Conservation (phyloP, 2,113 vertebrate genomes). For the Heterochromis multidens region DNA sequence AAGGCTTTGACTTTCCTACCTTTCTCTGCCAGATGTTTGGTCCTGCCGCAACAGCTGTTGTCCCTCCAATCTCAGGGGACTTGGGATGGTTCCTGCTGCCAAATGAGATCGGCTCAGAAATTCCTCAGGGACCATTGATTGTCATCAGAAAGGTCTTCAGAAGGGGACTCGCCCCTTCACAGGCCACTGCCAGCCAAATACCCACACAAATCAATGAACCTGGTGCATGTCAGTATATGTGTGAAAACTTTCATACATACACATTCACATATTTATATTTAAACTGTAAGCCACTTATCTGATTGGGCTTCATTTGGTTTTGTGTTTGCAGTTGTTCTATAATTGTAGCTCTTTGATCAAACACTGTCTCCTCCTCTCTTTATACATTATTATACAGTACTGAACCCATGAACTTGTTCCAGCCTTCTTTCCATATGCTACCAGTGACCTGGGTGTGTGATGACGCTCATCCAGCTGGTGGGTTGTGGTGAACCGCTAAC, state of each 20-base stretch:
- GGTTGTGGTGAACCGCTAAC: constrained; percentile 28
- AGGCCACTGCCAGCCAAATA: constrained; percentile 40
- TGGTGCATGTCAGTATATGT: not conserved
- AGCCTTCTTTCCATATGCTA: constrained; percentile 51
- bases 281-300: not conserved
- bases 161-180: constrained; percentile 57
- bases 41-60: constrained; percentile 49
- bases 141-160: constrained; percentile 62
- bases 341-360: not conserved
- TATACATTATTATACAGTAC: not conserved
- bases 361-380: not conserved
- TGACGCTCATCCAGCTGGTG: constrained; percentile 20
- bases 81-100: constrained; percentile 12
- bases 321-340: not conserved
- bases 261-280: not conserved
- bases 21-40: constrained; percentile 61
- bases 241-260: not conserved
- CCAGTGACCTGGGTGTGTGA: constrained; percentile 37
- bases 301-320: not conserved
- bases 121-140: constrained; percentile 51
- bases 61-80: constrained; percentile 31
- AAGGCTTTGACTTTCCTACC: constrained; percentile 51
- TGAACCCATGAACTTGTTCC: constrained; percentile 15
- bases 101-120: constrained; percentile 19
- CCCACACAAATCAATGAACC: not conserved